Evolutionary conservation across 37 sponge, comb jelly and placozoan genomes (phyloP), one percentile per base, ranked within the genome.

Genomic region (Theonella swinhoei): DNA sequence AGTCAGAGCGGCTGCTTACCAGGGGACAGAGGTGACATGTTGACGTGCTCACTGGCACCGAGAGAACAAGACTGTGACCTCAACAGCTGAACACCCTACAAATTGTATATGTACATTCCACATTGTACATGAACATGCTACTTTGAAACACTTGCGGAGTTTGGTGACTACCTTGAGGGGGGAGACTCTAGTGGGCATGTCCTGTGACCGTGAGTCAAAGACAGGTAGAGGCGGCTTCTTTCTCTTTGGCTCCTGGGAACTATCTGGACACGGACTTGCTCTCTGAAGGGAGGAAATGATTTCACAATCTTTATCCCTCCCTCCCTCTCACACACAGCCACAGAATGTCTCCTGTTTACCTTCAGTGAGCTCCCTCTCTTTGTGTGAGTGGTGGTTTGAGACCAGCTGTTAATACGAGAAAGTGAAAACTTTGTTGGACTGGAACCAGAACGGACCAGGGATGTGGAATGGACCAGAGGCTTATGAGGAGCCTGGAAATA

Each of bases 201-300:
- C 76, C 25, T 74, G 75, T 29, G 84, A 83, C 17, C 75, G 74
- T 1, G 84, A 83, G 64, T 36, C 22, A 72, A 85, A 59, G 5
- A 80, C 43, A 22, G 86, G 86, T 33, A 86, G 65, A 73, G 86
- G 86, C 31, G 86, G 86, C 25, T 78, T 75, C 43, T 86, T 86
- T 24, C 1, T 60, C 33, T 8, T n/a, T 4, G 17, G 64, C 47
- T 43, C 14, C 2, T 62, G 28, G 19, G 11, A 33, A 1, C 2
- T 3, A 17, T 66, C 62, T 32, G 47, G 23, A 26, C 38, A 69
- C 3, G 88, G 88, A 66, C 87, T 87, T 1, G 80, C 71, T 22
- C 80, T 63, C 87, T 87, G 84, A 1, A 11, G 32, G 2, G 68
- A 66, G 30, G 4, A 42, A 76, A 5, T 19, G 42, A 14, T 36